phyloP scores from a whole-genome alignment of 2,888 invertebrate genomes.

The Catocala nupta region DNA sequence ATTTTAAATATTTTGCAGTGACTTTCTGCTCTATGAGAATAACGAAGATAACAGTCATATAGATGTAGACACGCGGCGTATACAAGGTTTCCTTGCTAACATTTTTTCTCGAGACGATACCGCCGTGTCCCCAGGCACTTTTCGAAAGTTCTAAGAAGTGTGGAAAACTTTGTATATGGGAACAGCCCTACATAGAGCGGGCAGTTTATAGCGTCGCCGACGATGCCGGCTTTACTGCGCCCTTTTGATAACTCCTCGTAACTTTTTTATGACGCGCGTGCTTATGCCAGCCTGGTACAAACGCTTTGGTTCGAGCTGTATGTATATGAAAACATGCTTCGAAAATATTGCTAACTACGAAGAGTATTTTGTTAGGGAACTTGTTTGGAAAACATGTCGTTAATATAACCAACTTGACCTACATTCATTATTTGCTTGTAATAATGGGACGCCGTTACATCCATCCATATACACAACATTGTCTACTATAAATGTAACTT shows the following conservation, averaged over 20 bases:
- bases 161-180: slow-evolving; percentile 52
- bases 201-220: slow-evolving; percentile 69
- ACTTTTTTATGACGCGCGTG: slow-evolving; percentile 76
- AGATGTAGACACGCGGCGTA: not conserved
- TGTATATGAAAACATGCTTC: slow-evolving; percentile 40
- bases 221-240: slow-evolving; percentile 71
- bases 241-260: slow-evolving; percentile 81
- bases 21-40: too few species aligned
- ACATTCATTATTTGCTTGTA: not conserved
- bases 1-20: too few species aligned
- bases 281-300: slow-evolving; percentile 74
- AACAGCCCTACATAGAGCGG: slow-evolving; percentile 59
- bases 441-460: not conserved
- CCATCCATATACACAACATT: not conserved
- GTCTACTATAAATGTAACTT: too few species aligned
- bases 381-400: slow-evolving; percentile 15
- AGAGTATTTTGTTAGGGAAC: slow-evolving; percentile 5
- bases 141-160: slow-evolving; percentile 53
- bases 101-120: slow-evolving; percentile 42
- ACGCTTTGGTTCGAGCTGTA: slow-evolving; percentile 45
- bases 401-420: not conserved
- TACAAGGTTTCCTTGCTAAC: slow-evolving; percentile 26
- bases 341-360: slow-evolving; percentile 25
- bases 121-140: slow-evolving; percentile 46
- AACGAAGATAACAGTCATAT: not conserved